These are phyloP conservation scores for Tiphia femorata DNA, from an alignment of 2,888 invertebrate species.

Conservation along the genomic window DNA sequence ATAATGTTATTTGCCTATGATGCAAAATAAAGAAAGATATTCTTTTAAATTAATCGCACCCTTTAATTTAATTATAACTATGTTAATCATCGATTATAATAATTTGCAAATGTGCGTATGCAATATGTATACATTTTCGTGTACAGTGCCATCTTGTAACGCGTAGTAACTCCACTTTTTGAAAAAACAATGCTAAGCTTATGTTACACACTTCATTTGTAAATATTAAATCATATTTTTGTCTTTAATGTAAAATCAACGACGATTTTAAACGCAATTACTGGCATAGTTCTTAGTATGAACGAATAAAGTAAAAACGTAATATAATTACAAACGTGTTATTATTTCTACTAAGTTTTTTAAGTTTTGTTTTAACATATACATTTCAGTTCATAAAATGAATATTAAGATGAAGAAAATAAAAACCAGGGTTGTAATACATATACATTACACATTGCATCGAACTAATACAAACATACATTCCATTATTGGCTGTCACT, in stretches of 20 bases:
- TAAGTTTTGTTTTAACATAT: too few relatives aligned
- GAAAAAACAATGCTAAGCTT: constrained; percentile 55
- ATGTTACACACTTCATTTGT: constrained; percentile 67
- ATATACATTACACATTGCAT: too few relatives aligned
- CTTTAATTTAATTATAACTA: neutral
- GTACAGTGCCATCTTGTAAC: constrained; percentile 49
- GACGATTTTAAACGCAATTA: constrained; percentile 65
- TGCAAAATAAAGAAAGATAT: neutral
- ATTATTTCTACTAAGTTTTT: constrained; percentile 15
- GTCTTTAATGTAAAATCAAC: constrained; percentile 66
- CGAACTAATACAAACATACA: too few relatives aligned
- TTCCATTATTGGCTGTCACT: too few relatives aligned
- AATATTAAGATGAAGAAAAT: too few relatives aligned
- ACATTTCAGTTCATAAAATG: too few relatives aligned
- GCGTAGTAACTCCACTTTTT: constrained; percentile 36
- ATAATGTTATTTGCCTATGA: too few relatives aligned
- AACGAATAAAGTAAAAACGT: constrained; percentile 39
- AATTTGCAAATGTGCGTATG: constrained; percentile 23
- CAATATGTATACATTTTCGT: constrained; percentile 26
- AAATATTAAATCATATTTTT: constrained; percentile 68
- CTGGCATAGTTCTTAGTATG: constrained; percentile 65
- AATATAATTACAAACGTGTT: constrained; percentile 22
- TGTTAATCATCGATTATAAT: too few relatives aligned
- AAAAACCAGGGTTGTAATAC: too few relatives aligned
- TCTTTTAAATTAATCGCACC: neutral